Evolutionary conservation across 2,113 vertebrate genomes (phyloP).

Genomic region (Hydropotes inermis): DNA sequence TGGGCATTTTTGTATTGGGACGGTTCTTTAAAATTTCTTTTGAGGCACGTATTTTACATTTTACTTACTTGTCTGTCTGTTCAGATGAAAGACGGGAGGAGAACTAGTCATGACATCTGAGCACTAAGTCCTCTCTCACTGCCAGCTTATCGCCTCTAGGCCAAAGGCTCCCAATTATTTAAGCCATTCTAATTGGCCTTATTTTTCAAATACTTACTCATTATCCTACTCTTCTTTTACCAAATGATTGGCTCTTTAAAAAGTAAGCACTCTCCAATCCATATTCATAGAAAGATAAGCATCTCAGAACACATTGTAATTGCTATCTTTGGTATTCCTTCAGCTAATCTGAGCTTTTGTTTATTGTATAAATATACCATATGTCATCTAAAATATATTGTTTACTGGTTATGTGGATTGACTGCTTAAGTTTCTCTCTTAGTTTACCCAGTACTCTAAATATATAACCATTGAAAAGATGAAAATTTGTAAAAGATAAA

Average conservation of each 20-base stretch:
- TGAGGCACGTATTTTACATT: background rate
- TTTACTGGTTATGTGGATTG: background rate
- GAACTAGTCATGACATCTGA: background rate
- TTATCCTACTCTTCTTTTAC: slow-evolving; percentile 34
- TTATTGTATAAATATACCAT: background rate
- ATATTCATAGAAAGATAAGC: background rate
- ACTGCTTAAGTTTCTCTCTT: background rate
- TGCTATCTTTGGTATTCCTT: background rate
- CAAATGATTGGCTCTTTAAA: background rate
- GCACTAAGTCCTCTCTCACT: background rate
- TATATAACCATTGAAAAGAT: background rate
- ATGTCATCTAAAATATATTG: background rate
- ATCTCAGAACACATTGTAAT: background rate
- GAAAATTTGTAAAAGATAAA: background rate
- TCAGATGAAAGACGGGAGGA: background rate
- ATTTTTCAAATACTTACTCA: slow-evolving; percentile 24
- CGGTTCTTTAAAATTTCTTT: background rate
- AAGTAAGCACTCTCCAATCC: background rate
- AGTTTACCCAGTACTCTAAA: background rate
- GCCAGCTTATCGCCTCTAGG: background rate
- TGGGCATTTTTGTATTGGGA: background rate
- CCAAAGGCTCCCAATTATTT: background rate
- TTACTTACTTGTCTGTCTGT: background rate
- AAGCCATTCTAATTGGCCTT: slow-evolving; percentile 11
- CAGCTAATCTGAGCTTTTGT: background rate